Evolutionary conservation across 1,140 invertebrate species (phyloP).

Genomic region (Chrysopa pallens): DNA sequence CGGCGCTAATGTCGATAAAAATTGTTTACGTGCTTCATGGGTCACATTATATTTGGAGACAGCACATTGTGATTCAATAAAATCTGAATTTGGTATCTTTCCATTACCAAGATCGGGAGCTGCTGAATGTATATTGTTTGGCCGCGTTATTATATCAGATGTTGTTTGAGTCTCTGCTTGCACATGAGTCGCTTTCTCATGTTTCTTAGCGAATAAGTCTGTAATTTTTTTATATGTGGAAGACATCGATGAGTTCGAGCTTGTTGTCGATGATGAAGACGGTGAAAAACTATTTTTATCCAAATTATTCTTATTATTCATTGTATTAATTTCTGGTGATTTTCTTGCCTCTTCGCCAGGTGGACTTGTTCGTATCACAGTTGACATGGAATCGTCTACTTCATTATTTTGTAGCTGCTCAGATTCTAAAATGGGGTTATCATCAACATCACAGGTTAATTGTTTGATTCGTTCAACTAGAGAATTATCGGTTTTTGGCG

Average conservation of each 20-base stretch:
- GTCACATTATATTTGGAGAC: constrained; percentile 16
- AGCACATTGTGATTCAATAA: constrained; percentile 3
- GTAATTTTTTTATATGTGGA: constrained; percentile 50
- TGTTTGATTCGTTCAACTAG: constrained; percentile 63
- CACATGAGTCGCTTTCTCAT: constrained; percentile 22
- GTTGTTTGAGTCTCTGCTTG: constrained; percentile 12
- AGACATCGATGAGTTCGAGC: constrained; percentile 27
- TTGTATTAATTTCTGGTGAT: constrained; percentile 19
- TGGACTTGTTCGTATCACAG: constrained; percentile 25
- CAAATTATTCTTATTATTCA: constrained; percentile 8
- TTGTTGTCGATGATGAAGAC: constrained; percentile 30
- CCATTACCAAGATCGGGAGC: constrained; percentile 39
- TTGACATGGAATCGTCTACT: constrained; percentile 12
- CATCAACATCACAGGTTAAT: constrained; percentile 63
- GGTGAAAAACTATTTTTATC: constrained; percentile 31
- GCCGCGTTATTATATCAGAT: constrained; percentile 7
- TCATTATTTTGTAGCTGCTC: constrained; percentile 7
- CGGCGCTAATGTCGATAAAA: constrained; percentile 53
- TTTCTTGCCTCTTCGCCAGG: constrained; percentile 30
- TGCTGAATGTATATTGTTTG: constrained; percentile 12
- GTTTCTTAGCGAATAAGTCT: constrained; percentile 38
- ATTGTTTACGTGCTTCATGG: constrained; percentile 42
- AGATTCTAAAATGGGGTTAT: constrained; percentile 26
- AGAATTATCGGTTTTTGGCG: constrained; percentile 38
- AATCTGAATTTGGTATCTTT: constrained; percentile 10